A percentile compares a stretch with the other conserved stretches of the same genome.
Conservation (phyloP, 2,888 invertebrate genomes). For the Stratiomys singularior region DNA sequence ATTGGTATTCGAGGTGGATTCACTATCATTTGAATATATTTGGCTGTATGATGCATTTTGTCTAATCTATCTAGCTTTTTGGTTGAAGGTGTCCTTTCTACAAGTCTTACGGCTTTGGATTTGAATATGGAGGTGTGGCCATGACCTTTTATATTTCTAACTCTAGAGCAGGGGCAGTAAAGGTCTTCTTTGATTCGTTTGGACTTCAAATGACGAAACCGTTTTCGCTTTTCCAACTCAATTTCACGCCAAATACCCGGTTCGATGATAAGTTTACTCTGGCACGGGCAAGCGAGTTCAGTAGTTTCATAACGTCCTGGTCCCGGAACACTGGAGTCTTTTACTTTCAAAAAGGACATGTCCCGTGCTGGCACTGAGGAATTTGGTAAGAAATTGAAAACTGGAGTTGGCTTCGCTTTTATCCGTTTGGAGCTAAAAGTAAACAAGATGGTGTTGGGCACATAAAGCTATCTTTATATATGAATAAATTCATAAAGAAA, state of each 20-base stretch:
- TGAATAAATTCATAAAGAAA: too few species aligned
- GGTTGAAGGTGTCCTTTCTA: not conserved
- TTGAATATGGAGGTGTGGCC: conserved; percentile 56
- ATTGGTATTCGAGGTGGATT: conserved; percentile 28
- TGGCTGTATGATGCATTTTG: conserved; percentile 38
- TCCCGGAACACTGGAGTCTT: conserved; percentile 50
- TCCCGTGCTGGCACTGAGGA: conserved; percentile 45
- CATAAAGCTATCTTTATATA: too few species aligned
- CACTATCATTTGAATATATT: conserved; percentile 48
- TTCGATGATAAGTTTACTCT: conserved; percentile 30
- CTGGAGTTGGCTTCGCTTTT: not conserved
- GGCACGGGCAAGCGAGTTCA: conserved; percentile 45
- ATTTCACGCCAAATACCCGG: conserved; percentile 38
- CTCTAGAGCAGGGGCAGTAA: conserved; percentile 42
- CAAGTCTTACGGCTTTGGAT: conserved; percentile 49
- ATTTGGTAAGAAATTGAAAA: conserved; percentile 44
- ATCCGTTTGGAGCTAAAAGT: conserved; percentile 6
- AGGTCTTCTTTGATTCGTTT: conserved; percentile 23
- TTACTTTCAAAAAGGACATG: not conserved
- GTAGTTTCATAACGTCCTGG: conserved; percentile 54
- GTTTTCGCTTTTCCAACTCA: conserved; percentile 33
- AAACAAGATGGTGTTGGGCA: not conserved
- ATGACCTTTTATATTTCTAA: conserved; percentile 52
- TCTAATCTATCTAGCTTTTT: not conserved
- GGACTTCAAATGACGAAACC: conserved; percentile 26